Percentiles rank a stretch among this genome's conserved stretches.
Evolutionary conservation across 2,797 vertebrate genomes (phyloP).

Genomic region (Hoplostethus atlanticus): DNA sequence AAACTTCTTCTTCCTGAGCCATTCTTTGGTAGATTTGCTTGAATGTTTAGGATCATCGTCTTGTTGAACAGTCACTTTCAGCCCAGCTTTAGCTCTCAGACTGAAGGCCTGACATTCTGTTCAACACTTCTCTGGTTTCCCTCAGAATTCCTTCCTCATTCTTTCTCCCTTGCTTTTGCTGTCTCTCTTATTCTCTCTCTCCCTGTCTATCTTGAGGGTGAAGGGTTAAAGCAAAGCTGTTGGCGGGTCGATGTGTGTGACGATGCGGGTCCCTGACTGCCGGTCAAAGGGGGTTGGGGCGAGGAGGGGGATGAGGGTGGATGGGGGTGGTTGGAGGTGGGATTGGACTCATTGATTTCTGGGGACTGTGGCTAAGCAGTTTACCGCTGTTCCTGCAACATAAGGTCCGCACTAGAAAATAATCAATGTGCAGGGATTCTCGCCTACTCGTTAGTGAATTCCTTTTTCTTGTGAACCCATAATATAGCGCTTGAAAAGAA

Average conservation of each 20-base stretch:
- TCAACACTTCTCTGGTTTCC: too few species aligned
- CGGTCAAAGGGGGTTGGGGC: neutral
- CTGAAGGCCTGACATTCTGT: too few species aligned
- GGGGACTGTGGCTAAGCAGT: constrained; percentile 51
- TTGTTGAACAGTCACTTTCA: too few species aligned
- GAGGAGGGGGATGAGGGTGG: neutral
- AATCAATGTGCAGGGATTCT: constrained; percentile 65
- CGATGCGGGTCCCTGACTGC: constrained; percentile 12
- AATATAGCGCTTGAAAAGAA: constrained; percentile 25
- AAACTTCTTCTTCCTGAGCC: too few species aligned
- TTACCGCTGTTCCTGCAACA: constrained; percentile 57
- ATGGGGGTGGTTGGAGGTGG: constrained; percentile 12
- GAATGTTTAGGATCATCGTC: too few species aligned
- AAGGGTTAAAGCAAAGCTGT: neutral
- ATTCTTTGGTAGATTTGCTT: too few species aligned
- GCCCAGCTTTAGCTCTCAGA: too few species aligned
- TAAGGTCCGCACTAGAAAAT: constrained; percentile 54
- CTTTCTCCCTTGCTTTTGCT: neutral
- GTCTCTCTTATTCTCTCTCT: constrained; percentile 1
- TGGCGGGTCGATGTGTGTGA: constrained; percentile 9
- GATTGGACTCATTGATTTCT: constrained; percentile 66
- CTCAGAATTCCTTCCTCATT: too few species aligned
- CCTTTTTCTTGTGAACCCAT: constrained; percentile 28
- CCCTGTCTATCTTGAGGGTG: constrained; percentile 6
- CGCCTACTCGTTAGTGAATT: constrained; percentile 57